A percentile compares a stretch with the other conserved stretches of the same genome.
phyloP scores from a whole-genome alignment of 92 coral and sea anemone species.

The Paragorgia papillata region DNA sequence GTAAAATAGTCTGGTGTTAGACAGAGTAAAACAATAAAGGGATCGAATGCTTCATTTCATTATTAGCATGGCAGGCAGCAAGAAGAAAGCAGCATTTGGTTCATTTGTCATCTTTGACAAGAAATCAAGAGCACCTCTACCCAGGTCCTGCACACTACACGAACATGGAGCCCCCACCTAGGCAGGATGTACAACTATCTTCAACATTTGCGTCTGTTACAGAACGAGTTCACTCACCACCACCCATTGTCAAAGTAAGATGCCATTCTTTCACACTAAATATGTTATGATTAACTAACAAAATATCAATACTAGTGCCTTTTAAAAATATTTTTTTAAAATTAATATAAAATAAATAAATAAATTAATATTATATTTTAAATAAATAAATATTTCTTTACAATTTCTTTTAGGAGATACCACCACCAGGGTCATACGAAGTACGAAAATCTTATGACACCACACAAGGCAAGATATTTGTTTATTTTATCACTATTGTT shows the following conservation, averaged over 20 bases:
- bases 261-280: neutral
- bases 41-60: neutral
- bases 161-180: slow-evolving; percentile 65
- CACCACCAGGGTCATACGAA: slow-evolving; percentile 98
- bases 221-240: slow-evolving; percentile 82
- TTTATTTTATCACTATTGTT: neutral
- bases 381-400: too few species aligned
- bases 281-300: too few species aligned
- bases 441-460: slow-evolving; percentile 79
- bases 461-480: slow-evolving; percentile 96
- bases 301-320: too few species aligned
- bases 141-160: slow-evolving; percentile 99
- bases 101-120: slow-evolving; percentile 86
- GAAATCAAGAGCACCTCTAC: slow-evolving; percentile 81
- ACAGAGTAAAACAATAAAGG: too few species aligned
- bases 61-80: slow-evolving; percentile 74
- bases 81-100: slow-evolving; percentile 94
- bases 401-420: slow-evolving; percentile 75
- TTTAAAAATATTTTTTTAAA: too few species aligned
- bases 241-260: slow-evolving; percentile 78
- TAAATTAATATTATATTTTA: too few species aligned
- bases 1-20: too few species aligned
- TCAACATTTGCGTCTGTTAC: slow-evolving; percentile 93
- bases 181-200: slow-evolving; percentile 69
- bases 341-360: neutral